A percentile compares a stretch with the other conserved stretches of the same genome.
These are phyloP conservation scores for Metopia argyrocephala DNA, from an alignment of 2,888 invertebrate species.

Conservation along the genomic window DNA sequence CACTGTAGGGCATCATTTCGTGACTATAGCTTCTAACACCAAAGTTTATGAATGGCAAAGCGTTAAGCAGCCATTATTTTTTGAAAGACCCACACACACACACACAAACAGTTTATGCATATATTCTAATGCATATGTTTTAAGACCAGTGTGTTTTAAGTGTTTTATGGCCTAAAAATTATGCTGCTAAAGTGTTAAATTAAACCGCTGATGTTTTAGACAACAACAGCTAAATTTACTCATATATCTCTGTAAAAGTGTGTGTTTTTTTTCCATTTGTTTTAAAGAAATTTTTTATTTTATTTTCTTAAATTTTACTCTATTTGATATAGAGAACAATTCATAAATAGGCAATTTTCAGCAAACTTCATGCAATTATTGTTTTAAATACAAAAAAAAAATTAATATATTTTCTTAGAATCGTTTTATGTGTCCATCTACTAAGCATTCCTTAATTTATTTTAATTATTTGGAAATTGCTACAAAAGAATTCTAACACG, in stretches of 20 bases:
- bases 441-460: too few relatives aligned
- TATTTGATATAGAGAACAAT: too few relatives aligned
- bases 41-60: conserved; percentile 9
- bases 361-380: too few relatives aligned
- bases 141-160: conserved; percentile 8
- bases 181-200: conserved; percentile 58
- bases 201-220: conserved; percentile 32
- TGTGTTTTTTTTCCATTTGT: neutral
- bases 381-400: too few relatives aligned
- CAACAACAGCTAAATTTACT: neutral
- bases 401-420: too few relatives aligned
- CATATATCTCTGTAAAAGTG: neutral
- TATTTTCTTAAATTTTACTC: neutral
- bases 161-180: conserved; percentile 48
- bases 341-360: too few relatives aligned
- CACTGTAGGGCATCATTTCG: neutral
- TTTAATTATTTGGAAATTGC: too few relatives aligned
- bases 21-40: neutral
- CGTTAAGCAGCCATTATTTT: conserved; percentile 36
- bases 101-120: neutral
- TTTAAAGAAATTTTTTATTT: neutral
- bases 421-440: too few relatives aligned
- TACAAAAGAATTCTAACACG: too few relatives aligned
- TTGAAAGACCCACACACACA: neutral
- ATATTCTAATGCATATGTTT: neutral